Evolutionary conservation across 92 coral and sea anemone species (phyloP).

Genomic region (Epizoanthus fatuus): DNA sequence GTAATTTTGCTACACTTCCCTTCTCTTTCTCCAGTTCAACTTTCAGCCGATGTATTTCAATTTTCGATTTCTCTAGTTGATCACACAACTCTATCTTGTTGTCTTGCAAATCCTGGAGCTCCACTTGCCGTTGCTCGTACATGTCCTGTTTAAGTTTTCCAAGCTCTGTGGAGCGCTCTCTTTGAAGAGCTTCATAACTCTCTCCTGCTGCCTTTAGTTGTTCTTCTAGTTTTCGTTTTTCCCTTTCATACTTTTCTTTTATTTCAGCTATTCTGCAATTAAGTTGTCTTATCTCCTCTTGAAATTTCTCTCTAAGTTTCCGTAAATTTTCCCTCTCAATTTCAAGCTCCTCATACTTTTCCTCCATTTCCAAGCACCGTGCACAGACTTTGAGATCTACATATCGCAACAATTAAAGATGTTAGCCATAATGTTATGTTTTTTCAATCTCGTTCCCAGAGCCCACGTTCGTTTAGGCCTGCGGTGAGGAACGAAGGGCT

Average conservation of each 20-base stretch:
- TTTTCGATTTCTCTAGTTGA: conserved; percentile 63
- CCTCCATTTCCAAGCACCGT: conserved; percentile 51
- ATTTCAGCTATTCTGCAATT: conserved; percentile 54
- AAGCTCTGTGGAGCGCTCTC: conserved; percentile 64
- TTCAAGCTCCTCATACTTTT: conserved; percentile 40
- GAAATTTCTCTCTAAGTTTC: conserved; percentile 23
- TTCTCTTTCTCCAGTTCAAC: conserved; percentile 75
- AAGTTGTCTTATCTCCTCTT: conserved; percentile 54
- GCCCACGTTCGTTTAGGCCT: too few relatives aligned
- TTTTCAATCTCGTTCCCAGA: too few relatives aligned
- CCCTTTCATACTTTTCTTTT: conserved; percentile 57
- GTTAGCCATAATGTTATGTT: too few relatives aligned
- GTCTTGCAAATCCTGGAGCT: conserved; percentile 60
- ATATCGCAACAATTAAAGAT: background rate
- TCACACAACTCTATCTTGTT: conserved; percentile 66
- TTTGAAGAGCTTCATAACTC: conserved; percentile 44
- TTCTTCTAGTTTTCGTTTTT: conserved; percentile 59
- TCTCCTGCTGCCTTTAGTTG: conserved; percentile 49
- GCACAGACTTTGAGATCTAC: conserved; percentile 46
- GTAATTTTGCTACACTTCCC: conserved; percentile 30
- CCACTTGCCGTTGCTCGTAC: conserved; percentile 63
- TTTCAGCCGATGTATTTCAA: conserved; percentile 49
- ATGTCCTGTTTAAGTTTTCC: conserved; percentile 50
- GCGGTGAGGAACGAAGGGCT: too few relatives aligned
- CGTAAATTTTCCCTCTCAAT: conserved; percentile 39